Evolutionary conservation across 2,797 vertebrate species (phyloP).

Genomic region (Acrossocheilus fasciatus): DNA sequence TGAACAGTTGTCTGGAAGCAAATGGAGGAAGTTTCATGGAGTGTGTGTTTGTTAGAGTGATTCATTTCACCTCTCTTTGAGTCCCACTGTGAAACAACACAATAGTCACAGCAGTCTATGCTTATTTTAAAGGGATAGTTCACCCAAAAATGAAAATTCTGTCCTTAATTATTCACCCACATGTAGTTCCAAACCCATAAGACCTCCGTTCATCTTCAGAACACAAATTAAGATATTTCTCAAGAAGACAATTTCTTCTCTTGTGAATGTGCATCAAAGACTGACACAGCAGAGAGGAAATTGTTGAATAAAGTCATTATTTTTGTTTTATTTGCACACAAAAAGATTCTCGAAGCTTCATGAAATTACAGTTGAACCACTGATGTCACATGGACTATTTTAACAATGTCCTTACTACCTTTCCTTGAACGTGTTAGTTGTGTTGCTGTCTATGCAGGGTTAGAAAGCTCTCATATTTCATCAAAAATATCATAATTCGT

Average conservation of each 20-base stretch:
- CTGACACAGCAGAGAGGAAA: too few relatives aligned
- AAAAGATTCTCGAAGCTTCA: not conserved
- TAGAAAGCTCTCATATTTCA: not conserved
- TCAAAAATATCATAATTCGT: not conserved
- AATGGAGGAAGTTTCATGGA: not conserved
- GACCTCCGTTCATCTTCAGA: not conserved
- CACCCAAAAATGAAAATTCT: not conserved
- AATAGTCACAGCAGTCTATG: not conserved
- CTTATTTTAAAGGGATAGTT: not conserved
- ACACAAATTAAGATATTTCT: not conserved
- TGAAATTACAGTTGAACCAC: not conserved
- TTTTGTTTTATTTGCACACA: not conserved
- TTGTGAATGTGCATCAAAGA: not conserved
- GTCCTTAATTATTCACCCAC: not conserved
- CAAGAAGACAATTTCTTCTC: not conserved
- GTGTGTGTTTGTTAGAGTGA: not conserved
- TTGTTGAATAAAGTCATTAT: not conserved
- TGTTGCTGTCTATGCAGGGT: not conserved
- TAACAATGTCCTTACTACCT: not conserved
- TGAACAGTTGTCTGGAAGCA: not conserved
- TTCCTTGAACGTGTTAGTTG: not conserved
- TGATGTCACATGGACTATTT: not conserved
- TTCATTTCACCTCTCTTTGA: not conserved
- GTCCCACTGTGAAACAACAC: constrained; percentile 19
- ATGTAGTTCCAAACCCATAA: not conserved